Evolutionary conservation across 2,888 invertebrate genomes (phyloP).

Genomic region (Gnatocerus cornutus): DNA sequence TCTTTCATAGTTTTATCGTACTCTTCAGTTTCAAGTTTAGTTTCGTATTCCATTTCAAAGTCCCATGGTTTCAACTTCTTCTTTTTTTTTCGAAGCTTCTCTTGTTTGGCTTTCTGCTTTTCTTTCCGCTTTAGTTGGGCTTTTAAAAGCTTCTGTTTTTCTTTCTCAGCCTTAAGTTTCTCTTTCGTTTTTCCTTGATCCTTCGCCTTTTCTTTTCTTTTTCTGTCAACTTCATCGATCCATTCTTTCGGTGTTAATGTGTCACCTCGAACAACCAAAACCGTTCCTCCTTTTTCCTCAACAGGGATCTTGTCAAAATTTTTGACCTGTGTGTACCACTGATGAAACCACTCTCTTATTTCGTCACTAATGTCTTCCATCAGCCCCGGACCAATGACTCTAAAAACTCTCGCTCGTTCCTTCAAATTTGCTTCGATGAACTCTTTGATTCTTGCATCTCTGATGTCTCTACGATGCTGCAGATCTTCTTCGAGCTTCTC

Average conservation of each 20-base stretch:
- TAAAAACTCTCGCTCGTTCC: slow-evolving; percentile 73
- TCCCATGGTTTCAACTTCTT: slow-evolving; percentile 60
- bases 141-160: slow-evolving; percentile 56
- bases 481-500: slow-evolving; percentile 71
- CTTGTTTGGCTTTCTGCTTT: slow-evolving; percentile 70
- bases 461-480: slow-evolving; percentile 71
- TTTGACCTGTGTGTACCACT: slow-evolving; percentile 76
- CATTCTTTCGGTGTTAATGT: slow-evolving; percentile 77
- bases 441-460: slow-evolving; percentile 71
- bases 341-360: slow-evolving; percentile 82
- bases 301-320: slow-evolving; percentile 84
- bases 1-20: slow-evolving; percentile 69
- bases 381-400: slow-evolving; percentile 74
- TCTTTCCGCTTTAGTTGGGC: slow-evolving; percentile 61
- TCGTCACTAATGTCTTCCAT: slow-evolving; percentile 85
- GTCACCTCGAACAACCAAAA: slow-evolving; percentile 75
- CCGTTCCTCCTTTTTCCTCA: slow-evolving; percentile 80
- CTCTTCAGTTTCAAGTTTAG: slow-evolving; percentile 64
- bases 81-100: slow-evolving; percentile 61
- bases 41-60: slow-evolving; percentile 58
- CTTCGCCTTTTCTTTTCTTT: slow-evolving; percentile 62
- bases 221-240: slow-evolving; percentile 67
- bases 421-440: slow-evolving; percentile 71
- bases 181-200: slow-evolving; percentile 57
- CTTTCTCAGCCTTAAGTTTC: slow-evolving; percentile 57